Percentiles rank a stretch among this genome's conserved stretches.
Conservation (phyloP, 35 echinoderm and acorn worm species). For the Ophioderma brevispina region DNA sequence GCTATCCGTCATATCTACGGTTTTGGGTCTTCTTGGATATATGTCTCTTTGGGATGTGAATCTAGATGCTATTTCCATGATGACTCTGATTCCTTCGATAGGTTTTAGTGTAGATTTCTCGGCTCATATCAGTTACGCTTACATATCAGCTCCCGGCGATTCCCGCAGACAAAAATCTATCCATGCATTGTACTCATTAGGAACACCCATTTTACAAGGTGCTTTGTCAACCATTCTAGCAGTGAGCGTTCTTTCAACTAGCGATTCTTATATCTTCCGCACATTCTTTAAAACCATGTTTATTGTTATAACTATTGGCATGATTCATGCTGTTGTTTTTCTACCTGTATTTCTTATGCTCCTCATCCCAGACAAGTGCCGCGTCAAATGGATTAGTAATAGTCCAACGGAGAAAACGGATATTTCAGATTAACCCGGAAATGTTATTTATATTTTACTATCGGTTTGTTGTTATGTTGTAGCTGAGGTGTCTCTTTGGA, state of each 20-base stretch:
- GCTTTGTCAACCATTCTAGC: constrained; percentile 47
- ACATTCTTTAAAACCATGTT: constrained; percentile 79
- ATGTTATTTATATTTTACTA: too few relatives aligned
- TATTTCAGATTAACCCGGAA: too few relatives aligned
- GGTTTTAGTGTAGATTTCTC: constrained; percentile 88
- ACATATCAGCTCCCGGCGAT: not conserved
- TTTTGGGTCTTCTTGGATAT: constrained; percentile 60
- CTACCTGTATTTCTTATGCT: constrained; percentile 54
- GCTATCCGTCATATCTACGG: constrained; percentile 46
- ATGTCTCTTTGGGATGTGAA: constrained; percentile 68
- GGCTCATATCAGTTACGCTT: constrained; percentile 78
- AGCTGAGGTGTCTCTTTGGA: too few relatives aligned
- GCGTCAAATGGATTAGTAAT: too few relatives aligned
- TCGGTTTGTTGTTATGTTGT: too few relatives aligned
- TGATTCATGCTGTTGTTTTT: constrained; percentile 63
- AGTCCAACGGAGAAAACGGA: too few relatives aligned
- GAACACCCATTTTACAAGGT: constrained; percentile 70
- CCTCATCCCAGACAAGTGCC: not conserved
- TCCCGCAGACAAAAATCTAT: not conserved
- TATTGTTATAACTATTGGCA: constrained; percentile 61
- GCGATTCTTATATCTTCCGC: constrained; percentile 56
- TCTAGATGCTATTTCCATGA: constrained; percentile 68
- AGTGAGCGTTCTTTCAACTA: constrained; percentile 15
- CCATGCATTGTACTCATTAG: constrained; percentile 46
- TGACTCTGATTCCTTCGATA: constrained; percentile 65